Evolutionary conservation across 2,797 vertebrate species (phyloP), one percentile per base, ranked within the genome.

Genomic region (Peromyscus eremicus): DNA sequence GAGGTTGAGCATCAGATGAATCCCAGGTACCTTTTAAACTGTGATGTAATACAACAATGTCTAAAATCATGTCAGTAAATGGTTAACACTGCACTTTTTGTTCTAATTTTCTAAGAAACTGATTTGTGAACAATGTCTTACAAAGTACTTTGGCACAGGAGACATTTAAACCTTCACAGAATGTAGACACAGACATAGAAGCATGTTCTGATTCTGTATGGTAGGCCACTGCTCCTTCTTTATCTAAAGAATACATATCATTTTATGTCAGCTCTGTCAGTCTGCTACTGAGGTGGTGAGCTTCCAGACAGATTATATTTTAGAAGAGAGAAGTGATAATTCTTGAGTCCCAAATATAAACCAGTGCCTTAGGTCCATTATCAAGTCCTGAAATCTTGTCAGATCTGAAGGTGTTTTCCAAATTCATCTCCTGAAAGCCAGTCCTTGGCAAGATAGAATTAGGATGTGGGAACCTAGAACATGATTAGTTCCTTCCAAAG

Each of bases 261-360:
- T 52, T 73, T 84, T 92, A 3, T 52, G 0, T 11, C 77, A 92
- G 81, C 10, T 10, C 34, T 68, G 9, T 75, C 73, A 62, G 17
- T 10, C 40, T 46, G 11, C 27, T 29, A 27, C n/a, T 75, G 27
- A 60, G 11, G 12, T 89, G 70, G 60, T 37, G 49, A 95, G 40
- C 46, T 70, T 92, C 46, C 87, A 46, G 16, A 37, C 3, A 79
- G 60, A 37, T 70, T 84, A 71, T 19, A 29, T 80, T 94, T 95
- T 75, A 37, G 32, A 92, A 94, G 76, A 82, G 32, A 92, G 43
- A 95, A 90, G 14, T 87, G 49, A 83, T 34, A 49, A 60, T 40
- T 80, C 91, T 27, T 77, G 76, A 83, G 64, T 88, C 27, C 27
- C 52, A 89, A 64, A 62, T 70, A 29, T 40, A 7, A 83, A 0